These are phyloP conservation scores for Sebastes goodei DNA, from an alignment of 2,797 vertebrate species.

Conservation along the genomic window DNA sequence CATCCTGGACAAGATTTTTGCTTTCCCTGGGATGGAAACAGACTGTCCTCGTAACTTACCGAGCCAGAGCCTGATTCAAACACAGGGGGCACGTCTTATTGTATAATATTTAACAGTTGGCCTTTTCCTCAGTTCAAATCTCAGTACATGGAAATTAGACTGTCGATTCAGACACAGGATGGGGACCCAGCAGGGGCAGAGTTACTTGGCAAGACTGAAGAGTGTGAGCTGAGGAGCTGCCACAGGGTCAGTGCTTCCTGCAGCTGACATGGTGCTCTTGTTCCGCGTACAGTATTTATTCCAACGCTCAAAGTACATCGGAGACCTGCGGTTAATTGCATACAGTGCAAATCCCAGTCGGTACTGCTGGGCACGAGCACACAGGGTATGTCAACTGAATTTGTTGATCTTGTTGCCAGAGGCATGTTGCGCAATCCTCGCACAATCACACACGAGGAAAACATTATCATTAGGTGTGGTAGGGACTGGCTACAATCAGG, in stretches of 20 bases:
- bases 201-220: conserved; percentile 53
- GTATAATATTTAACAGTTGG: conserved; percentile 2
- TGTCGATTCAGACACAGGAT: conserved; percentile 29
- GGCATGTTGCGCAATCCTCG: conserved; percentile 31
- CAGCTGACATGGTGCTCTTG: conserved; percentile 35
- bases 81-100: neutral
- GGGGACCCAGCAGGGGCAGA: conserved; percentile 39
- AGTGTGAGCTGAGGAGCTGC: conserved; percentile 38
- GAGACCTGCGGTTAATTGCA: conserved; percentile 49
- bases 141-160: conserved; percentile 27
- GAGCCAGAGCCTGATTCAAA: conserved; percentile 15
- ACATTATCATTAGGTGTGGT: conserved; percentile 28
- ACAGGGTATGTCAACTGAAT: conserved; percentile 30
- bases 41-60: neutral
- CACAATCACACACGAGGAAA: conserved; percentile 27
- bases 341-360: conserved; percentile 30
- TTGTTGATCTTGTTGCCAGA: conserved; percentile 43
- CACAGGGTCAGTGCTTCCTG: conserved; percentile 37
- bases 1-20: conserved; percentile 17
- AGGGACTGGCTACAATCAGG: conserved; percentile 27
- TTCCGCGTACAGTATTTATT: conserved; percentile 51
- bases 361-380: conserved; percentile 3
- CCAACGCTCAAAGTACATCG: conserved; percentile 45
- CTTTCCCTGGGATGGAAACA: neutral
- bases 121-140: conserved; percentile 15